Evolutionary conservation across 1,140 invertebrate genomes (phyloP).

Genomic region (Monomorium pharaonis): DNA sequence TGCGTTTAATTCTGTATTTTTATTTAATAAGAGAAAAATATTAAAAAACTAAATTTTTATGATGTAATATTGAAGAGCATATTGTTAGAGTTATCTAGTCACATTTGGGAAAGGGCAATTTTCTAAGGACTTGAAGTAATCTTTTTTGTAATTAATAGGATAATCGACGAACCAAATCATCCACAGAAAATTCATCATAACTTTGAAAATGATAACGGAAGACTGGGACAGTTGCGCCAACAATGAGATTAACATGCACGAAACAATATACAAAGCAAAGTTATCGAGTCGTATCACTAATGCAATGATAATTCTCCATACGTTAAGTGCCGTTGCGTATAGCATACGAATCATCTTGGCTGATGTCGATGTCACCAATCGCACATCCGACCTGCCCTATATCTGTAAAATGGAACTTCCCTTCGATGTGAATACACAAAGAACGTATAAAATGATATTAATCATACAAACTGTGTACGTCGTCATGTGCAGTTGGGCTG

Average conservation of each 20-base stretch:
- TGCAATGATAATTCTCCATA: conserved; percentile 25
- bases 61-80: neutral
- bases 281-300: conserved; percentile 18
- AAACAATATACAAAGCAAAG: conserved; percentile 17
- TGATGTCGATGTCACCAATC: neutral
- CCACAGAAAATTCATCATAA: conserved; percentile 29
- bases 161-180: conserved; percentile 20
- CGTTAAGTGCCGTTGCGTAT: conserved; percentile 6
- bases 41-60: neutral
- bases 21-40: neutral
- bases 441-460: neutral
- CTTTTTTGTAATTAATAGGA: neutral
- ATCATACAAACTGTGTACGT: neutral
- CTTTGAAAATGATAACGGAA: neutral
- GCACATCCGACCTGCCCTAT: neutral
- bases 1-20: neutral
- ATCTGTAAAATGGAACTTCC: conserved; percentile 21
- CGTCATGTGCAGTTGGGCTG: neutral
- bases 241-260: neutral
- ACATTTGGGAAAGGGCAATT: neutral
- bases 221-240: conserved; percentile 17
- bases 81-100: neutral
- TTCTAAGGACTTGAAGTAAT: neutral
- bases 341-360: neutral
- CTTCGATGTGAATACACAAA: conserved; percentile 25